A percentile compares a stretch with the other conserved stretches of the same genome.
These are phyloP conservation scores for Takifugu flavidus DNA, from an alignment of 2,113 vertebrate species.

Conservation along the genomic window DNA sequence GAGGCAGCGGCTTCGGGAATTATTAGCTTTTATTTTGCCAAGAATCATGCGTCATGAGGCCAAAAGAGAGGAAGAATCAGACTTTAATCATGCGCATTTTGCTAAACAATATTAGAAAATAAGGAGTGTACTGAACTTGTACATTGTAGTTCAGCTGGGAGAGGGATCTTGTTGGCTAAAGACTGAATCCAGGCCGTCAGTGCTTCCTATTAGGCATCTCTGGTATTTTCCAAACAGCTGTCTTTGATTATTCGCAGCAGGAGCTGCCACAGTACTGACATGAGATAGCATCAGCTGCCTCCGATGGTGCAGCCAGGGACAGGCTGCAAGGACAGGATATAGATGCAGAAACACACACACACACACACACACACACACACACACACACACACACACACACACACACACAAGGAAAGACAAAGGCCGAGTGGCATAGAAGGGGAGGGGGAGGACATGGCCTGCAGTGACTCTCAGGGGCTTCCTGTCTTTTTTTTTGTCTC, in stretches of 20 bases:
- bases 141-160: not conserved
- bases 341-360: conserved; percentile 43
- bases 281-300: conserved; percentile 75
- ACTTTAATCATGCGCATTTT: not conserved
- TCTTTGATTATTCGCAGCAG: conserved; percentile 74
- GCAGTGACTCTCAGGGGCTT: conserved; percentile 59
- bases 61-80: conserved; percentile 3
- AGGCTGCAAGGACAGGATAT: conserved; percentile 64
- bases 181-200: conserved; percentile 62
- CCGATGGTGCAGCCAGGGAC: conserved; percentile 62
- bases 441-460: conserved; percentile 44
- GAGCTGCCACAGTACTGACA: conserved; percentile 64
- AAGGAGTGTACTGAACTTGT: conserved; percentile 1
- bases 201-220: conserved; percentile 69
- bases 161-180: conserved; percentile 38
- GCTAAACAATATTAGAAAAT: no score
- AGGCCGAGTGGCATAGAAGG: conserved; percentile 56
- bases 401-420: conserved; percentile 50
- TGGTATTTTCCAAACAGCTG: conserved; percentile 77
- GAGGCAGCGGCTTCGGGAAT: conserved; percentile 27
- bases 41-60: conserved; percentile 21
- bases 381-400: conserved; percentile 13
- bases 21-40: conserved; percentile 37
- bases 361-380: conserved; percentile 27
- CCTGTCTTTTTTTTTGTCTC: conserved; percentile 50